Conservation (phyloP, 2,888 invertebrate species). For the Margaritifera margaritifera region DNA sequence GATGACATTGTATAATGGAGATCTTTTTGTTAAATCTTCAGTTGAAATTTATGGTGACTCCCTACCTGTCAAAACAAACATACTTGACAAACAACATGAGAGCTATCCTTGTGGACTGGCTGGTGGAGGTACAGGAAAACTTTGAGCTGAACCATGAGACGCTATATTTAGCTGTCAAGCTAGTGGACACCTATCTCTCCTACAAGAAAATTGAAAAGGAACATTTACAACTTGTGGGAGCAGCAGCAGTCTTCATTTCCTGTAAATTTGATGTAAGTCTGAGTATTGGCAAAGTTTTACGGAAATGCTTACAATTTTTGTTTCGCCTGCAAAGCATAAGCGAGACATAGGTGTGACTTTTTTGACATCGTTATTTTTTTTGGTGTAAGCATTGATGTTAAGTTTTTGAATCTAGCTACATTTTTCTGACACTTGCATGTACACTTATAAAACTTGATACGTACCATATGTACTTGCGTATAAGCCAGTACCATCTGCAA, state of each 20-base stretch:
- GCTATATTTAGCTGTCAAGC: conserved; percentile 94
- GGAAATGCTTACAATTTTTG: background rate
- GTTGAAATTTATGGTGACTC: conserved; percentile 81
- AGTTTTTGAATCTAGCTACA: too few species aligned
- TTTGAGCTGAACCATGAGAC: conserved; percentile 99
- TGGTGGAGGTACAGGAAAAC: conserved; percentile 93
- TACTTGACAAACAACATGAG: conserved; percentile 91
- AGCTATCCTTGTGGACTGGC: conserved; percentile 96
- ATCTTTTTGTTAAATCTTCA: conserved; percentile 69
- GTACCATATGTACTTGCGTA: too few species aligned
- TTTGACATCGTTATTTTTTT: too few species aligned
- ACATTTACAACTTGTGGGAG: conserved; percentile 91
- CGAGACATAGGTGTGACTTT: too few species aligned
- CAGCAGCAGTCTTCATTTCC: conserved; percentile 92
- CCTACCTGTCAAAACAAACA: conserved; percentile 86
- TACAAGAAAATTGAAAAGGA: conserved; percentile 81
- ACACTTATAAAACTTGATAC: too few species aligned
- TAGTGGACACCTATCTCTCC: conserved; percentile 91
- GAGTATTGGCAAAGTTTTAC: too few species aligned
- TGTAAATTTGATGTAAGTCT: conserved; percentile 93
- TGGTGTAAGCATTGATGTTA: too few species aligned
- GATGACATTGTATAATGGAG: background rate
- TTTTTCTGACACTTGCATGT: too few species aligned
- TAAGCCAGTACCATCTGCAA: too few species aligned
- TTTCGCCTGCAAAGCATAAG: too few species aligned